Base-by-base conservation (phyloP, 2,888 invertebrate genomes). In the Teinopalpus imperialis region DNA sequence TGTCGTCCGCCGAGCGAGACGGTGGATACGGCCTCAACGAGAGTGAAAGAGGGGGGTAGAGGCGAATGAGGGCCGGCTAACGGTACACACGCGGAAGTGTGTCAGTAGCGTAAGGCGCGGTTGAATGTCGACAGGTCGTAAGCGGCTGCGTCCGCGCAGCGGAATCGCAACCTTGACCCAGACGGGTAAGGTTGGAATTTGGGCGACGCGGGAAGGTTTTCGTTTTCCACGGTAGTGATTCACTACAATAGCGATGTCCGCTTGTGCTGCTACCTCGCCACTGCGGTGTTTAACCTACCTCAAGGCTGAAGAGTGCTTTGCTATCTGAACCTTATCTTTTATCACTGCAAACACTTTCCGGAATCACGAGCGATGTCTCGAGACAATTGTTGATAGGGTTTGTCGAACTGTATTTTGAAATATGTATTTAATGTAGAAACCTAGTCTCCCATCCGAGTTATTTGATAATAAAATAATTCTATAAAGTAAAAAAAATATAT, bases 211-310 rank as follows among this genome's bases (percentile, higher is more conserved):
- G 56, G 56, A 64, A 62, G 77, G 81, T 79, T 88, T 88, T 88
- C 87, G 81, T 80, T 87, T 87, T 86, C 85, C 86, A 85, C 82
- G 85, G 81, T 79, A 77, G 66, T 81, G 85, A 81, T 81, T 85
- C 80, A 80, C 74, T 65, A 81, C 78, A 85, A 85, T 83, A 68
- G 73, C 65, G 63, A 69, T 72, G 76, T 77, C 74, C 73, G 78
- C 73, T 66, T 74, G 77, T 75, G 74, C 69, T 69, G 74, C 70
- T 71, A 72, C 70, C 70, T 66, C 67, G 64, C 65, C 68, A 66
- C 72, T 73, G 74, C 59, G 75, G 73, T 66, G 31, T 78, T 74
- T 72, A 85, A 77, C 81, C 87, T 87, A 86, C 85, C 85, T 83
- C 87, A 86, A 86, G 82, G 77, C 72, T 73, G 65, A 67, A 24